Evolutionary conservation across 2,888 invertebrate genomes (phyloP), one percentile per base, ranked within the genome.

Genomic region (Geophilus truncorum): DNA sequence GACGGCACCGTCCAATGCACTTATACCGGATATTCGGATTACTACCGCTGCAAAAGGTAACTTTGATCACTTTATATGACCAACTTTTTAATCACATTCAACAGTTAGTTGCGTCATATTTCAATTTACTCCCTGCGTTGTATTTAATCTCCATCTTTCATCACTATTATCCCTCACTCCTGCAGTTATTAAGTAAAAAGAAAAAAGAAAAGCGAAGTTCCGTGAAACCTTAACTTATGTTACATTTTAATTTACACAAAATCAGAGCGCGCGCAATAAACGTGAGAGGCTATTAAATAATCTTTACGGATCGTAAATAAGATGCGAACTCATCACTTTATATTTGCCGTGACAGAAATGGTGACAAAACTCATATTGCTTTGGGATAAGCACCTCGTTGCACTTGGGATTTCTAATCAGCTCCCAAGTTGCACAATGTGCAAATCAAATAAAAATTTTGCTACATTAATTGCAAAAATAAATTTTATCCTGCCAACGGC

Each of bases 1-100:
- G 82, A 82, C 32, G 81, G 81, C 18, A 34, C 45, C 3, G 82
- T 82, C 18, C 78, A 75, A 40, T 82, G 82, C 45, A 80, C 70
- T 78, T 81, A 81, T 75, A 81, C 81, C 4, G 82, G 82, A 21
- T 80, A 80, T 21, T 23, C 57, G 30, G 82, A 82, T 80, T 82
- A 78, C 80, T 82, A 82, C 81, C 80, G 62, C 78, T 82, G 82
- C 78, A 45, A 18, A 28, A 81, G 82, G 82, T 82, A 45, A 57
- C 9, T 78, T 23, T 6, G 15, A 40, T 40, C 0, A 51, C 7
- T 21, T 51, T 51, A n/a, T 7, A 18, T 40, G 15, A 40, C 32
- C 32, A 32, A 32, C 32, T 32, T 32, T 32, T 32, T 32, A 32
- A 32, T 4, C 32, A 32, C 4, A 32, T 32, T 6, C 32, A 32